These are phyloP conservation scores for Trichacis sp. DNA, from an alignment of 2,888 invertebrate genomes.

Conservation along the genomic window DNA sequence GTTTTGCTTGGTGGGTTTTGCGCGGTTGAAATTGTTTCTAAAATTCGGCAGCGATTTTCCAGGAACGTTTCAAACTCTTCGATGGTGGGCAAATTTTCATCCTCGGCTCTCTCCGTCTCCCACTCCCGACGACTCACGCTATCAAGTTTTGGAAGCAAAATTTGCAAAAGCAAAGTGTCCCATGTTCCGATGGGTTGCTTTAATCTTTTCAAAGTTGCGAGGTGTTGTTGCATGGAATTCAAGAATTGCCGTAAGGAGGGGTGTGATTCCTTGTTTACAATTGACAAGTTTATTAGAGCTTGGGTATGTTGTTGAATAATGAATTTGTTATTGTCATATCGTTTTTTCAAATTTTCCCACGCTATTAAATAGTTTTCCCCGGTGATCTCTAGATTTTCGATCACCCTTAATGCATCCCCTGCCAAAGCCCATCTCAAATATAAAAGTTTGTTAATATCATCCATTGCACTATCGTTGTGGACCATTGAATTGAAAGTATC, in stretches of 20 bases:
- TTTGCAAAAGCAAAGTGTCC: slow-evolving; percentile 10
- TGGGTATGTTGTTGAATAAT: slow-evolving; percentile 12
- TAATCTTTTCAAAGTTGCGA: slow-evolving; percentile 1
- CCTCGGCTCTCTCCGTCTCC: slow-evolving; percentile 8
- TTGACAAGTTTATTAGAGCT: slow-evolving; percentile 7
- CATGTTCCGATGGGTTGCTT: slow-evolving; percentile 13
- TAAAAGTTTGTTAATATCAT: slow-evolving; percentile 5
- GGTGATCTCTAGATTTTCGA: slow-evolving; percentile 10
- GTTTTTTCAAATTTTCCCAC: slow-evolving; percentile 26
- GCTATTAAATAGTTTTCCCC: slow-evolving; percentile 31
- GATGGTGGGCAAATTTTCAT: slow-evolving; percentile 8
- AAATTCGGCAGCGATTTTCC: slow-evolving; percentile 9
- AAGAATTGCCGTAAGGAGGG: not conserved
- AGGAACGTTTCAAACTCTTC: slow-evolving; percentile 8
- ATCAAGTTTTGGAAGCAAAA: slow-evolving; percentile 12
- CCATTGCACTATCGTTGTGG: not conserved
- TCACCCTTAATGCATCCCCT: slow-evolving; percentile 5
- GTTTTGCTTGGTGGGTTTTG: not conserved
- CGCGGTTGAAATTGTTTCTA: not conserved
- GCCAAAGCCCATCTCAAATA: slow-evolving; percentile 7
- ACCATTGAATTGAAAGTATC: slow-evolving; percentile 16
- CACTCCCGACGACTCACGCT: slow-evolving; percentile 6
- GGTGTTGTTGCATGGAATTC: slow-evolving; percentile 12
- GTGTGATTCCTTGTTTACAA: not conserved
- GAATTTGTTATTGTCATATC: slow-evolving; percentile 33